Base-by-base conservation (phyloP, 2,113 vertebrate genomes). In the Prionailurus bengalensis region DNA sequence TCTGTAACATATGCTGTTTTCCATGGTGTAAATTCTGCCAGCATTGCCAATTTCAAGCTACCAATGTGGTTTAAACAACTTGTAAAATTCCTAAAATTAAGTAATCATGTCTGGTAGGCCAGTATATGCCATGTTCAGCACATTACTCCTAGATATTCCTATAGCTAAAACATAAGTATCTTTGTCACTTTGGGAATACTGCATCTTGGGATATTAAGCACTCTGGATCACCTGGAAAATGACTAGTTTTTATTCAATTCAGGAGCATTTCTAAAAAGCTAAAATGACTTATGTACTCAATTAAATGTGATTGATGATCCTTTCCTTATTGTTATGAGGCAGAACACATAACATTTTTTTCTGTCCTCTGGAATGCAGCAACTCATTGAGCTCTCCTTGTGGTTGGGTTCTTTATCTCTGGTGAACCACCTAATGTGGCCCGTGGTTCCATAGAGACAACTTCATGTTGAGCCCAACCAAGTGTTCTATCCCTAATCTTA, bases 21-120 rank as follows among this genome's bases (percentile, higher is more conserved):
- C 31, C 12, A 16, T 78, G 31, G 23, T 79, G 1, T 63, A 71
- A 76, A 42, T 78, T 68, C 31, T 90, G 10, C 39, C 21, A 70
- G 4, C 2, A 14, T 92, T 66, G 45, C 31, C 36, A 66, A 33
- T 84, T 78, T 66, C 63, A 95, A 88, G 33, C n/a, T 87, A 78
- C 31, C 12, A 31, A 11, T 29, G 12, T 68, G 13, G 5, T 2
- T 55, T 21, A 48, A 51, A 11, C 4, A 31, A 73, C 12, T 58
- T 66, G 36, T n/a, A 83, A 92, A 95, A 71, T 61, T 85, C n/a
- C 25, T 83, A 10, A 83, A 53, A 94, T 48, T 78, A 83, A 53
- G 48, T 3, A 70, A 15, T 23, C 19, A 39, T 39, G 2, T 63
- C 19, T 70, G 55, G 31, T 15, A 88, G 39, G 29, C 17, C 9